Evolutionary conservation across 2,113 vertebrate genomes (phyloP).

Genomic region (Madoqua kirkii): DNA sequence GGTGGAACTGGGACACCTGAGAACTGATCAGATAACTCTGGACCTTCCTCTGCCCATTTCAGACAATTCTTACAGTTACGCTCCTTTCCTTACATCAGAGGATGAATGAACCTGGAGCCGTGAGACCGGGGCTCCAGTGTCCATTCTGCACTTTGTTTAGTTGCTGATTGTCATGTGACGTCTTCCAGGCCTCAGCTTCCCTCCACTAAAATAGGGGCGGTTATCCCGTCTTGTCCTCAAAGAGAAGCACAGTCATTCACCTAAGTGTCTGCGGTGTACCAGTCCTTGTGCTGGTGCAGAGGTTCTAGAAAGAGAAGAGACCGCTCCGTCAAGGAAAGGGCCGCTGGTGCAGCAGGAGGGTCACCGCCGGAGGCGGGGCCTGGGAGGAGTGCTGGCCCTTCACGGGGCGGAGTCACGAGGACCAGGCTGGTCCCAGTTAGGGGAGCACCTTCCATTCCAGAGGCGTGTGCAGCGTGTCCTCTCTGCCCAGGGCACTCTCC

Average conservation of each 20-base stretch:
- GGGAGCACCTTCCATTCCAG: background rate
- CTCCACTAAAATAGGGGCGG: background rate
- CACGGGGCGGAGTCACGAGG: accelerated
- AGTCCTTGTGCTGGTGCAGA: background rate
- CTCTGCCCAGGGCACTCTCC: background rate
- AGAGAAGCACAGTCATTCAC: background rate
- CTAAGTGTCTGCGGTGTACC: background rate
- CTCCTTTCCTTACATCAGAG: background rate
- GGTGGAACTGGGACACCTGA: no score
- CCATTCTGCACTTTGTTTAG: background rate
- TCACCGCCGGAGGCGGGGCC: background rate
- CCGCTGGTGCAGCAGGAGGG: background rate
- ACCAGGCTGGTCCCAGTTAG: background rate
- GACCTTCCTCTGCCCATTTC: background rate
- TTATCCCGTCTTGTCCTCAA: background rate
- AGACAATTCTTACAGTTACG: background rate
- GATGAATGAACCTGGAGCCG: background rate
- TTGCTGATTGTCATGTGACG: background rate
- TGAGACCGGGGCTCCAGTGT: background rate
- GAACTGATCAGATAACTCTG: background rate
- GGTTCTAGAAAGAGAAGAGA: background rate
- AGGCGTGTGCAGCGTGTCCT: accelerated
- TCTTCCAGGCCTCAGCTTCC: background rate
- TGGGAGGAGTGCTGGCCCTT: background rate
- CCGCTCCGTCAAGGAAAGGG: background rate